Evolutionary conservation across 2,888 invertebrate species (phyloP).

Genomic region (Mylabris sibirica): DNA sequence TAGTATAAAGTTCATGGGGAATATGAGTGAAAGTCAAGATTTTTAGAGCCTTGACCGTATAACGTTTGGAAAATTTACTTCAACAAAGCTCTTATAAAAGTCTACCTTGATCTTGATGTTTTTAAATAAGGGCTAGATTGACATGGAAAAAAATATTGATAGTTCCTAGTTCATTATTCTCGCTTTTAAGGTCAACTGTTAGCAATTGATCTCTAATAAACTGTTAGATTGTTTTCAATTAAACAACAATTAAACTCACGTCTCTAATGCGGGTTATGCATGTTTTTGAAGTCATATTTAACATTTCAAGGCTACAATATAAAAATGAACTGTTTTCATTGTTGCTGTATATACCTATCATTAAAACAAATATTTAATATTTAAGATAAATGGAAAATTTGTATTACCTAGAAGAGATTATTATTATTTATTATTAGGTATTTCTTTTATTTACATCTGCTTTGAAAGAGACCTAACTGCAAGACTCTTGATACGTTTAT

Average conservation of each 20-base stretch:
- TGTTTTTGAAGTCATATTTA: not conserved
- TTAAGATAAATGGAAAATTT: too few species aligned
- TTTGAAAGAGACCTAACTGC: too few species aligned
- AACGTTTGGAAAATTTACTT: not conserved
- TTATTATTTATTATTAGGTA: too few species aligned
- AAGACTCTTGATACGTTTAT: too few species aligned
- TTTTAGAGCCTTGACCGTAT: not conserved
- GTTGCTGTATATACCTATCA: not conserved
- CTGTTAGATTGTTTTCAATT: constrained; percentile 24
- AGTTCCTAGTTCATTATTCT: not conserved
- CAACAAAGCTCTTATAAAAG: not conserved
- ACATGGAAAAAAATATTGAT: not conserved
- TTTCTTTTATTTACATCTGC: not conserved
- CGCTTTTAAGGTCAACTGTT: not conserved
- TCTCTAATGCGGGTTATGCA: not conserved
- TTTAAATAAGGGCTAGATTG: too few species aligned
- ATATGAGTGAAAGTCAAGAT: not conserved
- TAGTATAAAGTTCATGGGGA: not conserved
- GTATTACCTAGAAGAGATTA: too few species aligned
- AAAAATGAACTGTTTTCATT: not conserved
- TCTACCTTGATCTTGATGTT: not conserved
- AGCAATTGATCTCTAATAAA: constrained; percentile 10
- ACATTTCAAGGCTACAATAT: not conserved
- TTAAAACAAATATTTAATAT: not conserved
- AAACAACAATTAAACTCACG: constrained; percentile 20